A percentile compares a stretch with the other conserved stretches of the same genome.
phyloP scores from a whole-genome alignment of 2,888 invertebrate species.

The Orthonychiurus folsomi region DNA sequence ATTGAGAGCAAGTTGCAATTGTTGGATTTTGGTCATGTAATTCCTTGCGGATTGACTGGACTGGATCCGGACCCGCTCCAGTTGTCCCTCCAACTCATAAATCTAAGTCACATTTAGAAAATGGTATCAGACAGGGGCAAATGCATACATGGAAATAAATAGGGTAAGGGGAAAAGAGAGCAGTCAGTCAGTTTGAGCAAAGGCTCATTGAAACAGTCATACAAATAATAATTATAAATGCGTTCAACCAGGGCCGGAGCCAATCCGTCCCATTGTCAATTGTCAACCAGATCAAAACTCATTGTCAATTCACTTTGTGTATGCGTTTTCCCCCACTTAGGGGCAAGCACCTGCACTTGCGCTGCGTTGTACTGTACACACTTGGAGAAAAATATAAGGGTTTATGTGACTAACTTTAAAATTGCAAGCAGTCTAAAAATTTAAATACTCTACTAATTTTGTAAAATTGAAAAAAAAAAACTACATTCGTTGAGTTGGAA shows the following conservation, averaged over 20 bases:
- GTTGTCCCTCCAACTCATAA: slow-evolving; percentile 22
- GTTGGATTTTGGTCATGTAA: slow-evolving; percentile 26
- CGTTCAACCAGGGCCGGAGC: background rate
- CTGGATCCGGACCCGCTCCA: slow-evolving; percentile 24
- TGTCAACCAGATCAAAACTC: background rate
- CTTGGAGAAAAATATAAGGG: no score
- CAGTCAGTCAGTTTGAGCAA: background rate
- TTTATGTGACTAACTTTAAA: no score
- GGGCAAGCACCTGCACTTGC: no score
- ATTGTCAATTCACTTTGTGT: background rate
- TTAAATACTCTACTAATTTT: slow-evolving; percentile 3
- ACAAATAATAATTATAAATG: background rate
- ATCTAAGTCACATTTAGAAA: slow-evolving; percentile 5
- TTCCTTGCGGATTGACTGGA: slow-evolving; percentile 26
- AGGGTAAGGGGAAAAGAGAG: background rate
- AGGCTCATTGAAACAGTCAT: background rate
- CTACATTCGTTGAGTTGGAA: background rate
- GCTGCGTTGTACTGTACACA: no score
- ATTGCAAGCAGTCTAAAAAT: no score
- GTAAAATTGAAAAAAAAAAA: slow-evolving; percentile 6
- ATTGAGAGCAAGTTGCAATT: slow-evolving; percentile 33
- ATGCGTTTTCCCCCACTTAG: no score
- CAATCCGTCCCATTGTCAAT: background rate
- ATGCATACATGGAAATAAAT: background rate
- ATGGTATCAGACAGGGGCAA: background rate